Conservation (phyloP, 2,888 invertebrate species). For the Venusia cambrica region DNA sequence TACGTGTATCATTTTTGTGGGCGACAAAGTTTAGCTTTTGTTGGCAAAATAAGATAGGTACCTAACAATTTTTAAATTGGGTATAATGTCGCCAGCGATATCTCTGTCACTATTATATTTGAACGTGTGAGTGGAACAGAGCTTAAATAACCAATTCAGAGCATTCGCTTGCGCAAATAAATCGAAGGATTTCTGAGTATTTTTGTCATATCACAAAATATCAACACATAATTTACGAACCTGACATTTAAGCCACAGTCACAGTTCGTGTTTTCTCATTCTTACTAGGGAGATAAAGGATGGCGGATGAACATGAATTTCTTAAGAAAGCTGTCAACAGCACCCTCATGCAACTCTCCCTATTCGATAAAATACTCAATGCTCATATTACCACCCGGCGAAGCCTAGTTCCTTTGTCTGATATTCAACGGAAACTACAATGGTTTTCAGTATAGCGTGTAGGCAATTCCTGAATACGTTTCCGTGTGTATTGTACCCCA, state of each 20-base stretch:
- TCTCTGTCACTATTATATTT: constrained; percentile 4
- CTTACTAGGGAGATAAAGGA: constrained; percentile 2
- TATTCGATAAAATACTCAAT: constrained; percentile 1
- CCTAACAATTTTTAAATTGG: constrained; percentile 7
- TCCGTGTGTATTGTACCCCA: no score
- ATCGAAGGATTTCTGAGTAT: constrained; percentile 10
- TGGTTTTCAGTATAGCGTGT: no score
- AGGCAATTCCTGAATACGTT: no score
- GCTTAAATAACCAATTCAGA: constrained; percentile 4
- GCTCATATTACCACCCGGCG: no score
- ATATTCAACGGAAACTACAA: no score
- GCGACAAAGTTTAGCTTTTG: constrained; percentile 6
- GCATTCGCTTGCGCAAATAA: constrained; percentile 14
- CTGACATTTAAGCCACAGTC: constrained; percentile 10
- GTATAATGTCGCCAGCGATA: background rate
- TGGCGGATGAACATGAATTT: constrained; percentile 7
- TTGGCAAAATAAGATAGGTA: constrained; percentile 10
- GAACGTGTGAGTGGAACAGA: constrained; percentile 5
- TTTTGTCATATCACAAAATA: constrained; percentile 11
- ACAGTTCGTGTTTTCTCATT: constrained; percentile 1
- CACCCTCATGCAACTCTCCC: constrained; percentile 2
- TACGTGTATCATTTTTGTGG: constrained; percentile 1
- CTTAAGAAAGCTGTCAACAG: constrained; percentile 6
- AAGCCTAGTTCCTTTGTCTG: no score
- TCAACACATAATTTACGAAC: constrained; percentile 9